Conservation (phyloP, 1,140 invertebrate species). For the Aethina tumida region DNA sequence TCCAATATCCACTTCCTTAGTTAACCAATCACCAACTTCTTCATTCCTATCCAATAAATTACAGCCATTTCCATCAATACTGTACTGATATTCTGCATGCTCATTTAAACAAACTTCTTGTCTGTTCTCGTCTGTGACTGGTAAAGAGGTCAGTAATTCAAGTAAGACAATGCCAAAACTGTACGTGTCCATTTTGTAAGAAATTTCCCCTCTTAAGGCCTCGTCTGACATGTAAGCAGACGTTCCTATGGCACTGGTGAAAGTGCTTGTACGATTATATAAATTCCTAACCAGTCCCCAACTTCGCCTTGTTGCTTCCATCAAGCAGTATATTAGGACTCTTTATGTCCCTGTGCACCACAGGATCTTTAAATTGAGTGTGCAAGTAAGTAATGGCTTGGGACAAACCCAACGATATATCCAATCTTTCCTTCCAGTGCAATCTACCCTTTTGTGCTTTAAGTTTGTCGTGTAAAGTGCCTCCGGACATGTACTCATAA, state of each 20-base stretch:
- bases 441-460: constrained; percentile 44
- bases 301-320: constrained; percentile 50
- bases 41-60: constrained; percentile 22
- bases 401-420: constrained; percentile 50
- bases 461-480: too few species aligned
- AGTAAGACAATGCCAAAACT: constrained; percentile 67
- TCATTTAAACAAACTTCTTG: constrained; percentile 41
- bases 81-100: constrained; percentile 32
- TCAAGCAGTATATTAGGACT: constrained; percentile 66
- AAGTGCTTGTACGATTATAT: constrained; percentile 29
- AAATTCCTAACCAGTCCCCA: constrained; percentile 24
- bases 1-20: constrained; percentile 24
- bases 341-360: constrained; percentile 69
- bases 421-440: constrained; percentile 42
- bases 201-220: constrained; percentile 54
- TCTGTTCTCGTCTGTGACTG: constrained; percentile 45
- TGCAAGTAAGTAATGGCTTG: constrained; percentile 55
- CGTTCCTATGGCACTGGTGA: constrained; percentile 54
- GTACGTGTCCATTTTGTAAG: constrained; percentile 63
- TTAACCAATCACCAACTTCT: constrained; percentile 28
- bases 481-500: constrained; percentile 58
- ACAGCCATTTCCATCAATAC: constrained; percentile 28
- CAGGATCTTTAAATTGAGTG: constrained; percentile 39
- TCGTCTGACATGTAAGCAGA: constrained; percentile 68
- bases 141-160: constrained; percentile 58